Evolutionary conservation across 2,888 invertebrate species (phyloP).

Genomic region (Eurytoma adleriae): DNA sequence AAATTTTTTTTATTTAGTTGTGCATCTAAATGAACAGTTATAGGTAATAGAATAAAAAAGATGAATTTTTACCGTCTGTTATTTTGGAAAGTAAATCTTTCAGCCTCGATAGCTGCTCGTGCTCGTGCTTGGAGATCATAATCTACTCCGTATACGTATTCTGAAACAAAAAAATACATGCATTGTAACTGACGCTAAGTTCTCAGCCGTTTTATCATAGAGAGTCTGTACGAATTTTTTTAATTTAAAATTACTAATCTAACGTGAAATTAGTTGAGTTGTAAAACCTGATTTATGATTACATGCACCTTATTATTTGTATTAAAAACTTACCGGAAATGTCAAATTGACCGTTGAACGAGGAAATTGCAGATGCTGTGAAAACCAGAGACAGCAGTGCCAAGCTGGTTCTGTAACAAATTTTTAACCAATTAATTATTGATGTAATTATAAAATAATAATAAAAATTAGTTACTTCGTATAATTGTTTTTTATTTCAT

Average conservation of each 20-base stretch:
- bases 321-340: constrained; percentile 67
- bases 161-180: constrained; percentile 61
- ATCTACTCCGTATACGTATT: constrained; percentile 73
- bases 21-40: too few species aligned
- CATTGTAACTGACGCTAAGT: not conserved
- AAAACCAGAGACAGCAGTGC: constrained; percentile 67
- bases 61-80: constrained; percentile 66
- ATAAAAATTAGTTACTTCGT: not conserved
- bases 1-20: too few species aligned
- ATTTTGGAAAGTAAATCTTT: constrained; percentile 68
- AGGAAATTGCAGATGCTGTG: constrained; percentile 64
- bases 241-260: too few species aligned
- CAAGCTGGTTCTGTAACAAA: constrained; percentile 69
- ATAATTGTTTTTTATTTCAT: too few species aligned
- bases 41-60: not conserved
- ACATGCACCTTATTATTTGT: not conserved
- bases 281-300: too few species aligned
- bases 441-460: not conserved
- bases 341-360: constrained; percentile 66
- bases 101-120: constrained; percentile 73
- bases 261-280: too few species aligned
- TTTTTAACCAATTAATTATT: constrained; percentile 3
- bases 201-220: too few species aligned
- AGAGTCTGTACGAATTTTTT: too few species aligned
- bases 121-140: constrained; percentile 73